Evolutionary conservation across 1,140 invertebrate species (phyloP), one percentile per base, ranked within the genome.

Genomic region (Colletes latitarsis): DNA sequence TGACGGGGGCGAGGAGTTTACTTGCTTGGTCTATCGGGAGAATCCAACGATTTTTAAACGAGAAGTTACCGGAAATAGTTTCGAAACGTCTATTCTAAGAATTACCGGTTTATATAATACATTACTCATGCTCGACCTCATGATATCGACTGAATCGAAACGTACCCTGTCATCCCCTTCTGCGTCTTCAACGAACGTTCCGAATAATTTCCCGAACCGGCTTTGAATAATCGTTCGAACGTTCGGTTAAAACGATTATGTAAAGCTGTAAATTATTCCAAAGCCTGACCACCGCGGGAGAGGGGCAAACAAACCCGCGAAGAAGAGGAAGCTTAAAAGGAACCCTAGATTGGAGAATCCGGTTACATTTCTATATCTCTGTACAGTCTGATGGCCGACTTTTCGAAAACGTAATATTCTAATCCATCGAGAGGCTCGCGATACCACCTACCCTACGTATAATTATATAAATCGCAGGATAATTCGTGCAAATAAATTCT

Each of bases 221-320:
- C 53, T 55, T 30, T 49, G 63, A 46, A 76, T 76, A 68, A 68
- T 68, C 74, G 52, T 39, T 57, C 39, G 73, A 9, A 76, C 46
- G 46, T 57, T 67, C 73, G 39, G 49, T 58, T 46, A 46, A 60
- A 19, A n/a, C 39, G 41, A 76, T 58, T 46, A 68, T 76, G 64
- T 5, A 67, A 46, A 68, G 63, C 68, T 68, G 63, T 76, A 57
- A 57, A 76, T 76, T 76, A 67, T 58, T 66, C 63, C 15, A 4
- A 52, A 39, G n/a, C 17, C 10, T 17, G 49, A 6, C 5, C 19
- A 5, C 0, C n/a, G 14, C 19, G 10, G 12, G 5, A 30, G 21
- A 19, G 17, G 19, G 41, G n/a, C 3, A 8, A 19, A 17, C 17
- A 6, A 43, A 71, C 68, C 30, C 68, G n/a, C 5, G 12, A n/a